Evolutionary conservation across 2,888 invertebrate species (phyloP).

Genomic region (Cylindroiulus punctatus): DNA sequence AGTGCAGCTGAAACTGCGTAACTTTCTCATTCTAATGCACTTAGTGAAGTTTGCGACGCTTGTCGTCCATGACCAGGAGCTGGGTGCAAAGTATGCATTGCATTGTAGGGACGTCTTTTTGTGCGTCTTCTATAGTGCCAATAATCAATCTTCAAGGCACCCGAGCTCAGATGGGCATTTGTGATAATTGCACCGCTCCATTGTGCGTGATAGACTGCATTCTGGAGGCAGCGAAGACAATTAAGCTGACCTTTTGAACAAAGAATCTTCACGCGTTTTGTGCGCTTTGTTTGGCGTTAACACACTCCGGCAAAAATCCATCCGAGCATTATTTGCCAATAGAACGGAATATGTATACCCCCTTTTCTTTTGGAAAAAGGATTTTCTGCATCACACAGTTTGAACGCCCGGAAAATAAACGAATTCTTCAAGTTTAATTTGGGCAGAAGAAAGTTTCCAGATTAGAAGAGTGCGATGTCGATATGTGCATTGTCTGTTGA

Average conservation of each 20-base stretch:
- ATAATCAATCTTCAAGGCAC: constrained; percentile 45
- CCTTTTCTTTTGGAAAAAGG: not conserved
- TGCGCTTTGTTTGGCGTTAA: constrained; percentile 31
- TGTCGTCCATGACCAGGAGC: not conserved
- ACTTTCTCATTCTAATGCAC: not conserved
- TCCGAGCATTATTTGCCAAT: constrained; percentile 37
- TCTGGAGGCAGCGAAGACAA: not conserved
- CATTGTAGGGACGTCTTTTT: constrained; percentile 21
- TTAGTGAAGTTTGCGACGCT: not conserved
- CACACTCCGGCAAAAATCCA: constrained; percentile 40
- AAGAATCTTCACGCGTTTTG: constrained; percentile 34
- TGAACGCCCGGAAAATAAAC: not conserved
- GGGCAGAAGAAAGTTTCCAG: not conserved
- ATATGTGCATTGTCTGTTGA: not conserved
- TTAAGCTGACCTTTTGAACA: constrained; percentile 38
- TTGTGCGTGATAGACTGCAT: constrained; percentile 36
- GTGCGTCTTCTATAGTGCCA: constrained; percentile 15
- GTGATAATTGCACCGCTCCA: constrained; percentile 34
- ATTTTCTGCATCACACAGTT: constrained; percentile 30
- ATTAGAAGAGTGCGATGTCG: not conserved
- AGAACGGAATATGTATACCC: constrained; percentile 30
- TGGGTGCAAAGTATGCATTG: not conserved
- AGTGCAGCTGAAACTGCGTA: not conserved
- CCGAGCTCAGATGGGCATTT: constrained; percentile 36
- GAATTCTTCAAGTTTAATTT: constrained; percentile 38